Evolutionary conservation across 2,888 invertebrate genomes (phyloP).

Genomic region (Agonum fuliginosum): DNA sequence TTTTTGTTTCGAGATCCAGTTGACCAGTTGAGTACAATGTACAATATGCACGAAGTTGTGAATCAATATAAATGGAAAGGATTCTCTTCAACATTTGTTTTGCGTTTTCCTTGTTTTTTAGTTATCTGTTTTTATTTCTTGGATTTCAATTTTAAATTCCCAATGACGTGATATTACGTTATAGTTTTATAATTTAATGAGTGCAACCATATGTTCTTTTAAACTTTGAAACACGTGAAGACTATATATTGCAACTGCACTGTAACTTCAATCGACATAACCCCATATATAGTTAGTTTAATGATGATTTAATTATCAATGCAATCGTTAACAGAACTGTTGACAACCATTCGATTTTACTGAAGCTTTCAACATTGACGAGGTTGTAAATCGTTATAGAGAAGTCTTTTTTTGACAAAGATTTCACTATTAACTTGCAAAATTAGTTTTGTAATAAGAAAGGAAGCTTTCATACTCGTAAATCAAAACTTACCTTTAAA

Average conservation of each 20-base stretch:
- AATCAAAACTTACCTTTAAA: no score
- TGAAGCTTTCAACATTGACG: background rate
- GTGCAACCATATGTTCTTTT: slow-evolving; percentile 21
- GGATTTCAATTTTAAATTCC: background rate
- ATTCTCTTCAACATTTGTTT: no score
- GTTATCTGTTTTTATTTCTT: slow-evolving; percentile 7
- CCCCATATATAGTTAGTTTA: background rate
- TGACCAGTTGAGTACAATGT: no score
- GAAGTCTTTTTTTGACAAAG: no score
- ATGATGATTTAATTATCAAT: slow-evolving; percentile 10
- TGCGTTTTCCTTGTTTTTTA: no score
- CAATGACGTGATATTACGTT: background rate
- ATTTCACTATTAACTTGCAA: no score
- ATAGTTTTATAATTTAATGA: slow-evolving; percentile 4
- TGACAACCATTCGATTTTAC: background rate
- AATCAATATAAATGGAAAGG: no score
- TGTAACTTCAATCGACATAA: background rate
- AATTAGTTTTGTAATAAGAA: no score
- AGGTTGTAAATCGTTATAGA: background rate
- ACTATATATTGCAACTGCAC: slow-evolving; percentile 15
- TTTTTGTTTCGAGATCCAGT: no score
- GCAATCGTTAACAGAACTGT: slow-evolving; percentile 6
- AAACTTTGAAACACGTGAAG: background rate
- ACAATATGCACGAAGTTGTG: no score
- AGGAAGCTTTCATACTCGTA: no score